These are phyloP conservation scores for Scomber japonicus DNA, from an alignment of 2,113 vertebrate species.

Conservation along the genomic window DNA sequence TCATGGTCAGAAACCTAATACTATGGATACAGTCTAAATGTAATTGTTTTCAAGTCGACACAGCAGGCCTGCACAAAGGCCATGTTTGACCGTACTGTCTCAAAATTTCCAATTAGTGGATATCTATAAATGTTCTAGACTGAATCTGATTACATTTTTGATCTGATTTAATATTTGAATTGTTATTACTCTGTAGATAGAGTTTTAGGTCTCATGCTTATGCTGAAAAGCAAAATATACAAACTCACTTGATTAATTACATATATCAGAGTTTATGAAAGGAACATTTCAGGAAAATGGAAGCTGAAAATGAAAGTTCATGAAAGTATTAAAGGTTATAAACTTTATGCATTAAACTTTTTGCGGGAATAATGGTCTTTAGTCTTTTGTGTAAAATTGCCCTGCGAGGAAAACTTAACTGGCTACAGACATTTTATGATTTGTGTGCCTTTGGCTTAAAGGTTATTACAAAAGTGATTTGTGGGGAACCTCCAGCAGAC, in stretches of 20 bases:
- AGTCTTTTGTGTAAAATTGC: slow-evolving; percentile 71
- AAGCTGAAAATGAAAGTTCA: slow-evolving; percentile 60
- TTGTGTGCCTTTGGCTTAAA: slow-evolving; percentile 65
- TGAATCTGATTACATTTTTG: not conserved
- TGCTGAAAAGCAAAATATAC: not conserved
- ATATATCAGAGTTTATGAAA: slow-evolving; percentile 14
- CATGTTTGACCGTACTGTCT: no score
- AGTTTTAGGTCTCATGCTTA: not conserved
- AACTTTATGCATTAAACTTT: slow-evolving; percentile 60
- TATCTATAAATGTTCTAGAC: not conserved
- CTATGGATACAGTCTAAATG: not conserved
- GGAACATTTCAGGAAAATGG: slow-evolving; percentile 40
- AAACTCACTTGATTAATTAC: slow-evolving; percentile 3
- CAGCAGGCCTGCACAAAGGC: no score
- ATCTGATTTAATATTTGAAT: not conserved
- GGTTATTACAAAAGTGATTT: slow-evolving; percentile 78
- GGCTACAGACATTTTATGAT: slow-evolving; percentile 73
- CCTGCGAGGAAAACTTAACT: slow-evolving; percentile 68
- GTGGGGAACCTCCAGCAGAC: slow-evolving; percentile 55
- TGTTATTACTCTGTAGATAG: not conserved
- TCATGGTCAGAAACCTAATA: not conserved
- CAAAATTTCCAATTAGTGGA: not conserved
- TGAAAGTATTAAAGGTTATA: slow-evolving; percentile 64
- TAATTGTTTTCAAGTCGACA: not conserved
- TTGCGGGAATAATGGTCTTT: slow-evolving; percentile 58